Base-by-base conservation (phyloP, 2,113 vertebrate genomes). In the Panthera uncia region DNA sequence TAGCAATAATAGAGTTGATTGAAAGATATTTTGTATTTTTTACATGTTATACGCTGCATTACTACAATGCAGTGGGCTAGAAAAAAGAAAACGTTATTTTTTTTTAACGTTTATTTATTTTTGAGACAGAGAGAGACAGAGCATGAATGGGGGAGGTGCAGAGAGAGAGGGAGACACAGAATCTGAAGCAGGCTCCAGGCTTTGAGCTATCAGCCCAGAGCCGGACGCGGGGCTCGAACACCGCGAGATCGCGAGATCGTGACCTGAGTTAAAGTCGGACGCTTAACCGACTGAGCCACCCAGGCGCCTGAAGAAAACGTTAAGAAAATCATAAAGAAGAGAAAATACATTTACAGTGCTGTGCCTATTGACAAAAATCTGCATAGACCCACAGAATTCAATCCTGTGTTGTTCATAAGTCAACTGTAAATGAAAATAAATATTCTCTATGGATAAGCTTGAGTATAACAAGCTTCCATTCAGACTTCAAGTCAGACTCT, bases 211-310 rank as follows among this genome's bases (percentile, higher is more conserved):
- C 8, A 45, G 45, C 45, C 9, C 45, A 45, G 45, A 45, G 45
- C 45, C 45, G 7, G 9, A 45, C 0, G 1, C 8, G 7, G 45
- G 45, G 45, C 45, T 45, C 7, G 8, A 45, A 45, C 45, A 45
- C 45, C 45, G 1, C 1, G 0, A 9, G 45, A 45, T 45, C 45
- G 1, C 1, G 0, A 9, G 45, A 45, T 45, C 7, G 45, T 45
- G 45, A 45, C 45, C 45, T 45, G 45, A 45, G 45, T 45, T 9
- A 45, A 45, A 45, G 45, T 45, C 1, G 45, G 45, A 45, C 7
- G 8, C 45, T 45, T 45, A 45, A 45, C 45, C 9, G 45, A 45
- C 45, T 45, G 1, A 45, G 45, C 45, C 45, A 45, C 45, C 45
- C 45, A 45, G 45, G 45, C 45, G 1, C 45, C 45, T 0, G 0